phyloP scores from a whole-genome alignment of 2,888 invertebrate species.

The Anarsia innoxiella region DNA sequence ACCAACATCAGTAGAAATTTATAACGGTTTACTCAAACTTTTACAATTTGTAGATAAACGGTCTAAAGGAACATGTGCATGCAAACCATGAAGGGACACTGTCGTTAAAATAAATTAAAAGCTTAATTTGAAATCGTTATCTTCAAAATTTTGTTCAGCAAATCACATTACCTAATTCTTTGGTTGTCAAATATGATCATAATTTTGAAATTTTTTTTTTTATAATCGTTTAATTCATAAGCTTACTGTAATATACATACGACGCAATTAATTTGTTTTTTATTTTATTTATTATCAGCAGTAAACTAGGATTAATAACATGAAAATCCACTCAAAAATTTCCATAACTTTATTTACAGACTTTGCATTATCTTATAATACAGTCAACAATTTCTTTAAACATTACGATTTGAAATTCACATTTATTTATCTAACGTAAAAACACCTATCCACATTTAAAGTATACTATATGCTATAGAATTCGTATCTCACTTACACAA shows the following conservation, averaged over 20 bases:
- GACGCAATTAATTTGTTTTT: too few relatives aligned
- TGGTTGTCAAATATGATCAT: too few relatives aligned
- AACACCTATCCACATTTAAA: slow-evolving; percentile 59
- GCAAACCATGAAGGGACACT: too few relatives aligned
- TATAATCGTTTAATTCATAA: too few relatives aligned
- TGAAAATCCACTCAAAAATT: slow-evolving; percentile 47
- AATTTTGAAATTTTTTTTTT: too few relatives aligned
- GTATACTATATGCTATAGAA: slow-evolving; percentile 46
- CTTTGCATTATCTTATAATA: slow-evolving; percentile 72
- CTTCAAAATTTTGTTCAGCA: too few relatives aligned
- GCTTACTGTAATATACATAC: too few relatives aligned
- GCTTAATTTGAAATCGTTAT: too few relatives aligned
- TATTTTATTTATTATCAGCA: too few relatives aligned
- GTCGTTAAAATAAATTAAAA: too few relatives aligned
- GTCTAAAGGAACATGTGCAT: slow-evolving; percentile 19
- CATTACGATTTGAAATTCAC: slow-evolving; percentile 64
- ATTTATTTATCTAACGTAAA: slow-evolving; percentile 68
- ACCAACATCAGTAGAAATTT: slow-evolving; percentile 39
- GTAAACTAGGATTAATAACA: too few relatives aligned
- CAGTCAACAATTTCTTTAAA: slow-evolving; percentile 70
- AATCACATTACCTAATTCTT: too few relatives aligned
- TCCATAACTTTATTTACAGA: slow-evolving; percentile 73
- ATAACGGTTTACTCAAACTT: slow-evolving; percentile 41
- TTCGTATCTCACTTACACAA: slow-evolving; percentile 34
- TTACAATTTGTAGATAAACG: slow-evolving; percentile 49